Conservation (phyloP, 2,113 vertebrate species). For the Pelmatolapia mariae region DNA sequence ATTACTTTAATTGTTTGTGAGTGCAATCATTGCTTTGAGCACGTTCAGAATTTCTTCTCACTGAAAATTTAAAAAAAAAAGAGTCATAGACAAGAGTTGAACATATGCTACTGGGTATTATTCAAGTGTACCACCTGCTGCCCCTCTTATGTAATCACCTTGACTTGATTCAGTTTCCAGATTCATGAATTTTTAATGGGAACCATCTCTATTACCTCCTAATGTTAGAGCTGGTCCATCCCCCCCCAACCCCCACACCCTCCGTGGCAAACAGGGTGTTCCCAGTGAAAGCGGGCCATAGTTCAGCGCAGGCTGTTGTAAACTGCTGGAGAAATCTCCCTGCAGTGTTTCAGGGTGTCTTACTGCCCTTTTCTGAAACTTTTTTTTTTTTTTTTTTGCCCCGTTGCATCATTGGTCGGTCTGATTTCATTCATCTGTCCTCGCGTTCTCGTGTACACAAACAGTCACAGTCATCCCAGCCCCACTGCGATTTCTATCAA, state of each 20-base stretch:
- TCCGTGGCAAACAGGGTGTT: constrained; percentile 18
- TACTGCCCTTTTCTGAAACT: neutral
- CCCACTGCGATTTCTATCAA: neutral
- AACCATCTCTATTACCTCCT: neutral
- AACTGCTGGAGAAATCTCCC: neutral
- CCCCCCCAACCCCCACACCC: neutral
- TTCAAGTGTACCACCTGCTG: neutral
- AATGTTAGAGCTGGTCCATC: neutral
- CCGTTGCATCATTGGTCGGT: neutral
- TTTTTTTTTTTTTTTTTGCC: neutral
- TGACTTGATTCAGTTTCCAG: neutral
- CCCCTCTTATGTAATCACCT: neutral
- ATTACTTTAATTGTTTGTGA: neutral
- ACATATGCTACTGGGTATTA: neutral
- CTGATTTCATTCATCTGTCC: constrained; percentile 5
- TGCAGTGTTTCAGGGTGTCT: constrained; percentile 21
- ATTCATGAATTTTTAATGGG: neutral
- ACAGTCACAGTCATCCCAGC: neutral
- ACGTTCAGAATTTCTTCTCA: neutral
- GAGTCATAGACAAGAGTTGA: neutral
- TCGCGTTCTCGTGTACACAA: neutral
- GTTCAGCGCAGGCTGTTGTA: neutral
- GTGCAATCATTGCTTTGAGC: neutral
- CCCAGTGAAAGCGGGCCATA: neutral
- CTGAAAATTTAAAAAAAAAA: neutral